These are phyloP conservation scores for Phaenicophaeus curvirostris DNA, from an alignment of 2,797 vertebrate genomes.

Conservation along the genomic window DNA sequence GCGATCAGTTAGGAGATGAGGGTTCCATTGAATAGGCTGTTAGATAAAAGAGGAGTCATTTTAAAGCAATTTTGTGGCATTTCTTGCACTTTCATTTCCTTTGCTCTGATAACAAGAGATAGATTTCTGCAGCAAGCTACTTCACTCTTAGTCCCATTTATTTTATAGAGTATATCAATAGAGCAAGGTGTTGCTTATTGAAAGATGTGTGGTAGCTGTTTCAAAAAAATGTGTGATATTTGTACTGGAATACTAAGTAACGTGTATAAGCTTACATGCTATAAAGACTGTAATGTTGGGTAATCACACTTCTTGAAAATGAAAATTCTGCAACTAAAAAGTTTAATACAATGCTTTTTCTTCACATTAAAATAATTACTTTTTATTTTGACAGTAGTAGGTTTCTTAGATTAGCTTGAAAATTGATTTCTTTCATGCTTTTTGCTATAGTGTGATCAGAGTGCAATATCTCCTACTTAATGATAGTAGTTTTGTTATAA, in stretches of 20 bases:
- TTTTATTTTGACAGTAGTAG: neutral
- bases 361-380: neutral
- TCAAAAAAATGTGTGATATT: neutral
- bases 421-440: neutral
- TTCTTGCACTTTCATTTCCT: conserved; percentile 24
- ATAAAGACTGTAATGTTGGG: neutral
- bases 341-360: neutral
- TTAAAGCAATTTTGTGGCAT: neutral
- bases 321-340: neutral
- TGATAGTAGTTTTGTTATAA: neutral
- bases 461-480: neutral
- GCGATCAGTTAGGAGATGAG: neutral
- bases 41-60: conserved; percentile 7
- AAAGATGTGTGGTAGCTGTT: neutral
- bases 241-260: neutral
- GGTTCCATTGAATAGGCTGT: neutral
- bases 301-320: neutral
- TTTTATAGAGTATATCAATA: neutral
- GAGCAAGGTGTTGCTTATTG: neutral
- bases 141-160: neutral
- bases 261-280: neutral
- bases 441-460: neutral
- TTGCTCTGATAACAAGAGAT: neutral
- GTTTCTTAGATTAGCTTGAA: neutral
- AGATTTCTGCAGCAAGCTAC: neutral